Conservation (phyloP, 1,140 invertebrate genomes). For the Lethrus apterus region DNA sequence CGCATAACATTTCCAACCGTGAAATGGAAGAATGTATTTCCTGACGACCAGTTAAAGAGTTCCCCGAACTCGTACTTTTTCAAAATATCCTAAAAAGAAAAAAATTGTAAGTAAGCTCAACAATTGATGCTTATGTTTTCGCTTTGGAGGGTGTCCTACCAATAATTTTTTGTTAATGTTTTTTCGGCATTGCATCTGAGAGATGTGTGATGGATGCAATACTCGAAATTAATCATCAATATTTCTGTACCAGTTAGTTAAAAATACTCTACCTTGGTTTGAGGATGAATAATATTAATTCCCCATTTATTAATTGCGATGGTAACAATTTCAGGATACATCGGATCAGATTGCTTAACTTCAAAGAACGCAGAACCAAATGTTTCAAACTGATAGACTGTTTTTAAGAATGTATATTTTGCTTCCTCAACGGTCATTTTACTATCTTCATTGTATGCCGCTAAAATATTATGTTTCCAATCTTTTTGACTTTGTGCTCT, state of each 20-base stretch:
- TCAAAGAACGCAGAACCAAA: conserved; percentile 96
- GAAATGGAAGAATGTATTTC: conserved; percentile 92
- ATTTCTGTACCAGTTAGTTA: too few species aligned
- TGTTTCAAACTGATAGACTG: conserved; percentile 74
- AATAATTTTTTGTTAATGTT: too few species aligned
- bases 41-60: conserved; percentile 89
- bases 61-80: conserved; percentile 79
- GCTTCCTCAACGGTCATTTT: conserved; percentile 59
- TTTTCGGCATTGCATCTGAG: too few species aligned
- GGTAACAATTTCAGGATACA: conserved; percentile 75
- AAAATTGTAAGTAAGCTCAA: conserved; percentile 12
- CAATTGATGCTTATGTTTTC: too few species aligned
- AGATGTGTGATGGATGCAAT: too few species aligned
- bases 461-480: conserved; percentile 73
- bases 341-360: conserved; percentile 80
- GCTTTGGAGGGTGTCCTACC: too few species aligned
- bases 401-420: conserved; percentile 77
- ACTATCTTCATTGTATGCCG: conserved; percentile 54
- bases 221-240: too few species aligned
- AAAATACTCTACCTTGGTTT: conserved; percentile 62
- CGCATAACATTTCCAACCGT: conserved; percentile 82
- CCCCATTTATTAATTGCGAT: conserved; percentile 89
- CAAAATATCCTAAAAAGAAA: conserved; percentile 61
- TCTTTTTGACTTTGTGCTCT: conserved; percentile 65
- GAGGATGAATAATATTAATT: conserved; percentile 80